phyloP scores from a whole-genome alignment of 2,888 invertebrate species.

The Spodoptera littoralis region DNA sequence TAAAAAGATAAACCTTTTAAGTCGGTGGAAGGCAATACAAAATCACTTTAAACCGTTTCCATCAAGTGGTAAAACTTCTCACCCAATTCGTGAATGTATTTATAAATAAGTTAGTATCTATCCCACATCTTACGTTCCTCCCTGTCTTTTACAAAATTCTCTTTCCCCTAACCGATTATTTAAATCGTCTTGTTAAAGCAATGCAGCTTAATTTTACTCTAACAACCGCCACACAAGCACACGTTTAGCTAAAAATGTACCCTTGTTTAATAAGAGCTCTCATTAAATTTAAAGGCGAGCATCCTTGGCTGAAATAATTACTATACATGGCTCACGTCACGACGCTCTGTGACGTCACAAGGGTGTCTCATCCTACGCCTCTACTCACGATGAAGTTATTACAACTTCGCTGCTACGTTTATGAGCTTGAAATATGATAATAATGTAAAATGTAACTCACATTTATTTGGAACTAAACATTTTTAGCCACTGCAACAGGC shows the following conservation, averaged over 20 bases:
- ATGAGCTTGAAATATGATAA: constrained; percentile 31
- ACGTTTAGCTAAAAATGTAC: constrained; percentile 33
- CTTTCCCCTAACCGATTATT: background rate
- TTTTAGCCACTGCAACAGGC: background rate
- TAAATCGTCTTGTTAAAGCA: constrained; percentile 19
- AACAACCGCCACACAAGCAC: constrained; percentile 16
- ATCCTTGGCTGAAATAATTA: constrained; percentile 45
- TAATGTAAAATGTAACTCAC: constrained; percentile 4
- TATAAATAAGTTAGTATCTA: background rate
- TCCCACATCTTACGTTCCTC: no score
- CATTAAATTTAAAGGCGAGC: constrained; percentile 49
- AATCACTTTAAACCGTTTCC: no score
- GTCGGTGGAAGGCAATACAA: no score
- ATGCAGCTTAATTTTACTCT: constrained; percentile 12
- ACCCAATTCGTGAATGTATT: no score
- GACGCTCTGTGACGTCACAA: constrained; percentile 23
- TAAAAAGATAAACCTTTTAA: no score
- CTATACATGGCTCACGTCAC: constrained; percentile 44
- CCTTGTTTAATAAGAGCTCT: constrained; percentile 41
- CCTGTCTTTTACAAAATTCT: background rate
- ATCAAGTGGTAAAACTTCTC: no score
- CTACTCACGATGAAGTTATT: constrained; percentile 29
- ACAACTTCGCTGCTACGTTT: constrained; percentile 37
- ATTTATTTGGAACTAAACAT: no score
- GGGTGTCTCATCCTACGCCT: constrained; percentile 14